Base-by-base conservation (phyloP, 2,113 vertebrate genomes). In the Ictidomys tridecemlineatus region DNA sequence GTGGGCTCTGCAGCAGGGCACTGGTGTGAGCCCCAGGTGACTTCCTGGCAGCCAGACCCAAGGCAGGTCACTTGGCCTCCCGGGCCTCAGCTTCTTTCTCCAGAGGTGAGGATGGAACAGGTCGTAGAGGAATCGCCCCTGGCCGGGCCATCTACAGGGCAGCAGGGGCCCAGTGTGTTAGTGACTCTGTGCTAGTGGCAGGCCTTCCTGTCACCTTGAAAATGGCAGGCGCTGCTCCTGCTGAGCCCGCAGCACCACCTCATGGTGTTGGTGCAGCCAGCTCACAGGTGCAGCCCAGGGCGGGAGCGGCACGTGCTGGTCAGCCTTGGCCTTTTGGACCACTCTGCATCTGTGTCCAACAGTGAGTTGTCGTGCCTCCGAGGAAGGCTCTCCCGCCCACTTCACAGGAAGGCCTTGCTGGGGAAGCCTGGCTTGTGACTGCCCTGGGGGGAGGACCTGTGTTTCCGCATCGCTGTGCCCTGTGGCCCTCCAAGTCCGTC, bases 381-480 rank as follows among this genome's bases (percentile, higher is more conserved):
- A 63, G 18, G 53, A 28, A 20, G 14, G n/a, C 3, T 5, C 63
- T 56, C 26, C 12, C 2, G 0, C 14, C 20, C 4, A 17, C 32
- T 61, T 30, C 3, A 0, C 65, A 51, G 45, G 39, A 69, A 5
- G 65, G 4, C 24, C 28, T 8, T 4, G 22, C 9, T 18, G 10
- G 14, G 3, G 34, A 17, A n/a, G 53, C 67, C 0, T 37, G 5
- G 4, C 39, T 11, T 13, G 7, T 0, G 13, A 13, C 18, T 16
- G 4, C 30, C 5, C 4, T 0, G 9, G 76, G 9, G 76, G 18
- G 30, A 9, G 69, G 65, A 4, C 11, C 0, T 34, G 48, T 0
- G 10, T 22, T 9, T 24, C 42, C 42, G 30, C 26, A 4, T 37
- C 26, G 42, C 22, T 2, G 7, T 30, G 2, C 4, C 42, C 10